phyloP scores from a whole-genome alignment of 2,888 invertebrate genomes.

The Melanostoma mellinum region DNA sequence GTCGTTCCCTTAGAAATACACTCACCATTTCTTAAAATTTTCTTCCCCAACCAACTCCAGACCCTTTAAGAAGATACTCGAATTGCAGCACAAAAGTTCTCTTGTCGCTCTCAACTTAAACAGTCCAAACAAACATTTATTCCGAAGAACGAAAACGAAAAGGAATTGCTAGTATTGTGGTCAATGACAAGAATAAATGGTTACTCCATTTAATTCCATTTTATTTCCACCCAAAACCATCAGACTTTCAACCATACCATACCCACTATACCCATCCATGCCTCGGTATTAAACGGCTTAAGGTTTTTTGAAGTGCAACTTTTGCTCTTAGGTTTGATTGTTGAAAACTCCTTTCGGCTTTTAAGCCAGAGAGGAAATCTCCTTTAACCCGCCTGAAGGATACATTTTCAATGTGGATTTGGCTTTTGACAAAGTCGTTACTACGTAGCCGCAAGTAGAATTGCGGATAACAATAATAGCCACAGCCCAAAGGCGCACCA shows the following conservation, averaged over 20 bases:
- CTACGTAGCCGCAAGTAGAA: slow-evolving; percentile 38
- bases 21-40: too few species aligned
- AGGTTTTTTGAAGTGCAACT: slow-evolving; percentile 10
- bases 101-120: slow-evolving; percentile 1
- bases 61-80: neutral
- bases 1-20: too few species aligned
- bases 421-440: slow-evolving; percentile 35
- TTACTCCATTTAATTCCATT: slow-evolving; percentile 57
- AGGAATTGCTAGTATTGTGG: slow-evolving; percentile 39
- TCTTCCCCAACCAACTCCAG: neutral
- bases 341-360: slow-evolving; percentile 43
- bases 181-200: slow-evolving; percentile 68
- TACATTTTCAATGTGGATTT: slow-evolving; percentile 43
- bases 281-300: neutral
- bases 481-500: neutral
- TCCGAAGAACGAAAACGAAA: slow-evolving; percentile 2
- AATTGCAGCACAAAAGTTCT: neutral
- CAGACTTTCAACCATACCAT: neutral
- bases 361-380: slow-evolving; percentile 43
- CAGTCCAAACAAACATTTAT: slow-evolving; percentile 37
- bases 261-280: neutral
- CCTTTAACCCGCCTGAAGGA: slow-evolving; percentile 51
- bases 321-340: slow-evolving; percentile 39
- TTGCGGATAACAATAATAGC: slow-evolving; percentile 53
- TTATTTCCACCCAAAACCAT: slow-evolving; percentile 5